These are phyloP conservation scores for Prinia subflava DNA, from an alignment of 2,113 vertebrate genomes.

Conservation along the genomic window DNA sequence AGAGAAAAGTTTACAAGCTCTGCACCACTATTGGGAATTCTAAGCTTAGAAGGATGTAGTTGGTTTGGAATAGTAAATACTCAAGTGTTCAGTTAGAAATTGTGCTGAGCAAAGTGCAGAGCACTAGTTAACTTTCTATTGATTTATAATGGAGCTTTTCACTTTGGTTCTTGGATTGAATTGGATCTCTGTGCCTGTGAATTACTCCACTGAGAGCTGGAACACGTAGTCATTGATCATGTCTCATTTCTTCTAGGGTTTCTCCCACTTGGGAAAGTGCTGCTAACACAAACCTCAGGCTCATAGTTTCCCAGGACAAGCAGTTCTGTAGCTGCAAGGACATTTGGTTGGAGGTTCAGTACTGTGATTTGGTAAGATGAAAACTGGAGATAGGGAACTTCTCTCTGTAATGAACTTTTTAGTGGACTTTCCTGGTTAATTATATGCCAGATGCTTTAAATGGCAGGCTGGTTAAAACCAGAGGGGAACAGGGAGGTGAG, in stretches of 20 bases:
- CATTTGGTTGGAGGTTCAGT: neutral
- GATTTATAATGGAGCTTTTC: slow-evolving; percentile 44
- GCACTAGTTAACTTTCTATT: neutral
- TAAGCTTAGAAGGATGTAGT: neutral
- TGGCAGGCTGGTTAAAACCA: slow-evolving; percentile 3
- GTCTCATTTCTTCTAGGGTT: neutral
- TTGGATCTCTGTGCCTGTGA: neutral
- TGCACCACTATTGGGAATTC: neutral
- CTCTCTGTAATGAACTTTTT: neutral
- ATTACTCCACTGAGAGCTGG: neutral
- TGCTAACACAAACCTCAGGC: neutral
- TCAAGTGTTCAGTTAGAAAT: neutral
- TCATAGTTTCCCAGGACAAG: neutral
- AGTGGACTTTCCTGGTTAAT: slow-evolving; percentile 21
- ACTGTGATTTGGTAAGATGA: neutral
- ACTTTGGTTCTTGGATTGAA: slow-evolving; percentile 14
- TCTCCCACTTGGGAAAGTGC: neutral
- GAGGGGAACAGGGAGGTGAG: neutral
- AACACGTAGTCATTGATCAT: neutral
- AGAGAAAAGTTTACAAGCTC: neutral
- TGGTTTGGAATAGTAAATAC: slow-evolving; percentile 22
- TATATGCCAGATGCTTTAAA: neutral
- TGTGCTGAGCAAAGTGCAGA: neutral
- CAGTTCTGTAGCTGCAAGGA: neutral
- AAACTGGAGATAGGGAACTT: neutral